Evolutionary conservation across 64 coral and sea anemone species (phyloP), one percentile per base, ranked within the genome.

Genomic region (Montipora foliosa): DNA sequence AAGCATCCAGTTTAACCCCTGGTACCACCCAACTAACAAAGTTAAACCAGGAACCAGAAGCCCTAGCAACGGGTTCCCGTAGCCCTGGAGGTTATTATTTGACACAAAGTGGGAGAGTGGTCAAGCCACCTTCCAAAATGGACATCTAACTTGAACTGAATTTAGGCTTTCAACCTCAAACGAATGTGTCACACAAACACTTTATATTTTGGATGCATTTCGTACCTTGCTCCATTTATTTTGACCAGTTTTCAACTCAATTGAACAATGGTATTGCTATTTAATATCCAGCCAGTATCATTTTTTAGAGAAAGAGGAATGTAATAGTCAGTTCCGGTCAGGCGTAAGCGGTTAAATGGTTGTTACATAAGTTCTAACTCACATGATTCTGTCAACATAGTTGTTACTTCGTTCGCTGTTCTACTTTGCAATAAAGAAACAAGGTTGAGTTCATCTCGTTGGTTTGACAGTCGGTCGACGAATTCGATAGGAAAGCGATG

Each of bases 41-140:
- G 7, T 53, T 8, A 46, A 37, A 37, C 1, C 37, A 37, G 37
- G 37, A 2, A 37, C 37, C 37, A 37, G 37, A 37, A 37, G 37
- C 37, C 37, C 37, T 37, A 37, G 37, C 37, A 37, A 37, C 37
- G 37, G 37, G 37, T 37, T 8, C 75, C 76, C 25, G 3, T 17
- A 45, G 50, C 10, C 16, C 29, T 13, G 24, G 37, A n/a, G 44
- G 58, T 1, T 76, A 61, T 24, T 90, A 53, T 79, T 44, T 89
- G 64, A 61, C 87, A 69, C 22, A 50, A 44, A 78, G 78, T 67
- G 87, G 88, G 17, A 90, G 76, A 74, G 64, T 57, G 19, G 76
- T 79, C 64, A 90, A 90, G 37, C 49, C 88, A 49, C 76, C 60
- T 50, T 68, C 66, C n/a, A 80, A 53, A 37, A 71, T 90, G 88